A percentile compares a stretch with the other conserved stretches of the same genome.
These are phyloP conservation scores for Fratercula arctica DNA, from an alignment of 2,797 vertebrate genomes.

Conservation along the genomic window DNA sequence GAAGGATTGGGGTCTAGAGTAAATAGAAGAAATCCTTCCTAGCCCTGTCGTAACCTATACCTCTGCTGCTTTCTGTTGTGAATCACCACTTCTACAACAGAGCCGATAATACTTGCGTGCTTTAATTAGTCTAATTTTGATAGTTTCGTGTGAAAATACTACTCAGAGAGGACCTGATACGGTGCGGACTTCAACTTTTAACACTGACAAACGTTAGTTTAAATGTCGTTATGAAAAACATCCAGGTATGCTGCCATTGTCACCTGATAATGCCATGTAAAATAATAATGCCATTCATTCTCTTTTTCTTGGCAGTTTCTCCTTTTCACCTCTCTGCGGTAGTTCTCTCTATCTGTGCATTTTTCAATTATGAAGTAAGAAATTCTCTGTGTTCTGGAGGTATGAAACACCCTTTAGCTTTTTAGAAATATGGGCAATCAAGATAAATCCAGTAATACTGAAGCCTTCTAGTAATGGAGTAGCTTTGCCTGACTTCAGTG, in stretches of 20 bases:
- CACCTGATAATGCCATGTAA: not conserved
- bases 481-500: not conserved
- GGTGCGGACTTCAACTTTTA: not conserved
- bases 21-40: not conserved
- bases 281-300: not conserved
- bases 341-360: not conserved
- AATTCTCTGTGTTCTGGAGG: not conserved
- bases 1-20: not conserved
- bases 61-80: not conserved
- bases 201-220: not conserved
- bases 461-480: not conserved
- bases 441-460: not conserved
- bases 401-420: conserved; percentile 3
- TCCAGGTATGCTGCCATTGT: not conserved
- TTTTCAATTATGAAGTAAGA: conserved; percentile 14
- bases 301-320: not conserved
- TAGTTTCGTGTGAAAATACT: not conserved
- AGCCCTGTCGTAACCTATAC: not conserved
- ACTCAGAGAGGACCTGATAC: not conserved
- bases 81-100: not conserved
- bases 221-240: not conserved
- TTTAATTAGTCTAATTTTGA: not conserved
- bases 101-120: not conserved
- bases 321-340: not conserved
- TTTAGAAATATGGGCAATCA: not conserved